Conservation (phyloP, 2,113 vertebrate species). For the Macroglossus sobrinus region DNA sequence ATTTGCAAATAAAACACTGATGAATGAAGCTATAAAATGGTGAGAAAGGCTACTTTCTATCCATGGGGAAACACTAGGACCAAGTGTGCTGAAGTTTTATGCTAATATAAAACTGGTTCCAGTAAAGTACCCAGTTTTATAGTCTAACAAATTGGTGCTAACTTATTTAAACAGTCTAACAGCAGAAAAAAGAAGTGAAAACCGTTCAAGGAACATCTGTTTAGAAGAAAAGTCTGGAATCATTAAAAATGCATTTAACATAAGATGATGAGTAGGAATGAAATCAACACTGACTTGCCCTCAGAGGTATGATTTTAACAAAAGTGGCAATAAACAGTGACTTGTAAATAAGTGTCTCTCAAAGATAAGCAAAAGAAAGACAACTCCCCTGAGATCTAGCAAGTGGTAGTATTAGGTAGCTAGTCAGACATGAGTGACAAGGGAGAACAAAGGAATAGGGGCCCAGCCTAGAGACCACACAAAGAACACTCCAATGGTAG, state of each 20-base stretch:
- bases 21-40: slow-evolving; percentile 72
- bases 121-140: slow-evolving; percentile 67
- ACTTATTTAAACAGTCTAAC: slow-evolving; percentile 71
- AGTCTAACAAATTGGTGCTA: slow-evolving; percentile 65
- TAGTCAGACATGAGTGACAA: too few relatives aligned
- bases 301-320: slow-evolving; percentile 51
- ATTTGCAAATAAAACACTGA: slow-evolving; percentile 73
- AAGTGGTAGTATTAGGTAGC: neutral
- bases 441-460: too few relatives aligned
- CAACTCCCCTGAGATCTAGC: too few relatives aligned
- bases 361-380: neutral
- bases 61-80: slow-evolving; percentile 57
- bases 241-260: slow-evolving; percentile 74
- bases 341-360: neutral
- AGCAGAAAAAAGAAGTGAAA: slow-evolving; percentile 49
- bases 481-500: too few relatives aligned
- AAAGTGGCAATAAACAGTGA: slow-evolving; percentile 41
- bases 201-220: slow-evolving; percentile 73
- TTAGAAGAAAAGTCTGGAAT: slow-evolving; percentile 49
- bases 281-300: slow-evolving; percentile 59
- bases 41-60: slow-evolving; percentile 66
- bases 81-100: slow-evolving; percentile 71
- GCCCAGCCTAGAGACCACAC: too few relatives aligned
- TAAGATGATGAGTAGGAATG: slow-evolving; percentile 64
- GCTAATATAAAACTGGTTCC: slow-evolving; percentile 67